These are phyloP conservation scores for Drosophila kepulauana DNA, from an alignment of 1,140 invertebrate species.

Conservation along the genomic window DNA sequence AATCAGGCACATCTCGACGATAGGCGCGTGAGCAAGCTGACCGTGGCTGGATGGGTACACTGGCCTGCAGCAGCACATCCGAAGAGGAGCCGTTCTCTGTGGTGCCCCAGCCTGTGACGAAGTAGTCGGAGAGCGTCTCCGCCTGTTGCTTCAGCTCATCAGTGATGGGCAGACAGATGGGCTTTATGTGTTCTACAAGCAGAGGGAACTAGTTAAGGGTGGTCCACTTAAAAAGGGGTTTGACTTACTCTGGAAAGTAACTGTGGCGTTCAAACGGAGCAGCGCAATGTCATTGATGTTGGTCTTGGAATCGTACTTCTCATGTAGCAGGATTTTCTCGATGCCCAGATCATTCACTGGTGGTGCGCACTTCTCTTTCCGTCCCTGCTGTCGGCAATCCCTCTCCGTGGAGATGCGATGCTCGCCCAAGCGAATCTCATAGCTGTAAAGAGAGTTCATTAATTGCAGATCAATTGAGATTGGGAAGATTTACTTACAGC, in stretches of 20 bases:
- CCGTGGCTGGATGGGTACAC: conserved; percentile 52
- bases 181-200: conserved; percentile 86
- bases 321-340: conserved; percentile 87
- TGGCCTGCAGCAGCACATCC: conserved; percentile 70
- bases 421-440: conserved; percentile 87
- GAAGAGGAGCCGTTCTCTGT: conserved; percentile 70
- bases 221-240: background rate
- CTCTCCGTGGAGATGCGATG: conserved; percentile 86
- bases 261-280: conserved; percentile 79
- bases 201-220: background rate
- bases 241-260: conserved; percentile 58
- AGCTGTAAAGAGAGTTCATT: conserved; percentile 61
- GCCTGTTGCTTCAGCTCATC: conserved; percentile 79
- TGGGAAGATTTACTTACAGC: conserved; percentile 61
- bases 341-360: conserved; percentile 86
- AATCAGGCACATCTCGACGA: conserved; percentile 41
- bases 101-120: conserved; percentile 86
- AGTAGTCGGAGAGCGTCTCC: conserved; percentile 79
- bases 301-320: conserved; percentile 86
- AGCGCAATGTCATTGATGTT: conserved; percentile 90
- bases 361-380: conserved; percentile 85
- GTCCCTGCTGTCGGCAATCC: conserved; percentile 86
- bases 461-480: background rate
- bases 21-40: conserved; percentile 51
- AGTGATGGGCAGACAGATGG: conserved; percentile 89